A percentile compares a stretch with the other conserved stretches of the same genome.
phyloP scores from a whole-genome alignment of 2,888 invertebrate species.

The Diarsia brunnea region DNA sequence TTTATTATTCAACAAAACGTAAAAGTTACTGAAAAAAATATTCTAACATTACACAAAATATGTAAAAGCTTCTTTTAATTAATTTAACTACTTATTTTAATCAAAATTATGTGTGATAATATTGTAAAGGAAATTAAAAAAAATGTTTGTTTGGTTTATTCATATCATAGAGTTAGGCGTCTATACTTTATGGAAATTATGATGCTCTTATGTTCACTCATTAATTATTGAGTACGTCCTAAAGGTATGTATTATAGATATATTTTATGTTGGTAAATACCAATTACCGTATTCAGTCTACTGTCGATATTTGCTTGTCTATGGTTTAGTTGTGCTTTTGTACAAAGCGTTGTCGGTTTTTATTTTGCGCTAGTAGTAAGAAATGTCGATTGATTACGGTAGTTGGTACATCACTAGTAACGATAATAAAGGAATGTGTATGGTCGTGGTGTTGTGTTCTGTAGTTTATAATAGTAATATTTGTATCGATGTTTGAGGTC shows the following conservation, averaged over 20 bases:
- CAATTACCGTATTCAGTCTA: constrained; percentile 44
- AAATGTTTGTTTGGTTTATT: constrained; percentile 72
- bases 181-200: constrained; percentile 59
- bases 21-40: neutral
- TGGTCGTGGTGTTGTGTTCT: constrained; percentile 58
- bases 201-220: constrained; percentile 76
- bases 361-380: constrained; percentile 15
- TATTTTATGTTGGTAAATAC: constrained; percentile 35
- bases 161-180: constrained; percentile 77
- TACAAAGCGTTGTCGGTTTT: constrained; percentile 42
- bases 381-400: constrained; percentile 46
- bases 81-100: constrained; percentile 55
- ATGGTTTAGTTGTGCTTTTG: constrained; percentile 36
- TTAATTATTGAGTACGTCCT: constrained; percentile 78
- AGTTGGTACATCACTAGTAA: constrained; percentile 55
- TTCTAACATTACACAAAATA: constrained; percentile 23
- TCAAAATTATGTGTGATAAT: constrained; percentile 79
- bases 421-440: constrained; percentile 41
- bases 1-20: neutral
- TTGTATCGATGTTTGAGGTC: neutral
- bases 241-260: constrained; percentile 66
- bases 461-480: neutral
- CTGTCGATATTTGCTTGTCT: constrained; percentile 24
- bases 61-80: constrained; percentile 44
- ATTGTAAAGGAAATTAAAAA: constrained; percentile 68